Evolutionary conservation across 2,888 invertebrate genomes (phyloP).

Genomic region (Petrophora chlorosata): DNA sequence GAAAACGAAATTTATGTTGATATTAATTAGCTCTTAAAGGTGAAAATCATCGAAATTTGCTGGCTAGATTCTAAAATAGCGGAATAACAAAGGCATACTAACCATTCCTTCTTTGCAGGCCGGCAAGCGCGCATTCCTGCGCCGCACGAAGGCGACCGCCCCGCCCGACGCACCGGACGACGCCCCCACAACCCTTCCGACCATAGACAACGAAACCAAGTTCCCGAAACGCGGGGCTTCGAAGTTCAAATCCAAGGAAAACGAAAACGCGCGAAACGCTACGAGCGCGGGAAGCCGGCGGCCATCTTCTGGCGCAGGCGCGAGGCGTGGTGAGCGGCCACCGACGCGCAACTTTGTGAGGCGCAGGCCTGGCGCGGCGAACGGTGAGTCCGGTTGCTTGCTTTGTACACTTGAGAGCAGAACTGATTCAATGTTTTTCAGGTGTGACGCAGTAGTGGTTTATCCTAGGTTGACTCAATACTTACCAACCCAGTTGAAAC

Average conservation of each 20-base stretch:
- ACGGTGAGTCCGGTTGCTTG: slow-evolving; percentile 64
- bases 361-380: slow-evolving; percentile 66
- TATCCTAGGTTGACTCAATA: too few relatives aligned
- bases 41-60: background rate
- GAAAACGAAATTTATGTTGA: too few relatives aligned
- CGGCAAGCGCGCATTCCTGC: slow-evolving; percentile 64
- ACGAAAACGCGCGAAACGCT: slow-evolving; percentile 52
- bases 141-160: slow-evolving; percentile 72
- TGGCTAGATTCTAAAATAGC: background rate
- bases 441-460: too few relatives aligned
- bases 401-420: slow-evolving; percentile 10
- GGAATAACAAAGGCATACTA: slow-evolving; percentile 30
- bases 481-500: too few relatives aligned
- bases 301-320: slow-evolving; percentile 61
- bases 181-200: slow-evolving; percentile 43
- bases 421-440: background rate
- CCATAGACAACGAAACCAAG: slow-evolving; percentile 13
- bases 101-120: slow-evolving; percentile 54
- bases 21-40: too few relatives aligned
- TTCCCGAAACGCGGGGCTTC: slow-evolving; percentile 45
- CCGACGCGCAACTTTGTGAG: slow-evolving; percentile 67
- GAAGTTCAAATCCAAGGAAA: slow-evolving; percentile 53
- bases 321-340: slow-evolving; percentile 67
- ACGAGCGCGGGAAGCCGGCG: slow-evolving; percentile 48
- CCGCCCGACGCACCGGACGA: slow-evolving; percentile 58